Evolutionary conservation across 2,888 invertebrate species (phyloP).

Genomic region (Dendrolimus houi): DNA sequence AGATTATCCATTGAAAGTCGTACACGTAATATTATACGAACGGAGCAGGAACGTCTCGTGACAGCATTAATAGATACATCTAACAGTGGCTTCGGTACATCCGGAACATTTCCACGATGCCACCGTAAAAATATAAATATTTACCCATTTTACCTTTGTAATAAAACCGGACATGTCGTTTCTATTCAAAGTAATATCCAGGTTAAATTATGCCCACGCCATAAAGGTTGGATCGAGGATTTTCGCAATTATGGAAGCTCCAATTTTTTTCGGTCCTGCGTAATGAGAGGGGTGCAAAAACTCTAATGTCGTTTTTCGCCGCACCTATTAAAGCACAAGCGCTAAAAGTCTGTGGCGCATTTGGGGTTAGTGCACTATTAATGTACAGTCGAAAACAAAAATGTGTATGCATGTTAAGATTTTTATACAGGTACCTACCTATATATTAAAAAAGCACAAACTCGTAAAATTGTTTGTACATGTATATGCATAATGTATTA

Average conservation of each 20-base stretch:
- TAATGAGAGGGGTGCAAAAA: constrained; percentile 41
- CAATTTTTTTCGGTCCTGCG: constrained; percentile 37
- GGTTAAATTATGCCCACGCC: constrained; percentile 33
- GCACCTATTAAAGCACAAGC: constrained; percentile 24
- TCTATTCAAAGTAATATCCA: constrained; percentile 33
- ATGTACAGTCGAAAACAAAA: constrained; percentile 21
- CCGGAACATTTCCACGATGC: neutral
- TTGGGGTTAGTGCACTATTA: constrained; percentile 39
- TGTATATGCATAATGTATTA: no score
- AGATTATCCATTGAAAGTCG: constrained; percentile 25
- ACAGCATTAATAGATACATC: constrained; percentile 18
- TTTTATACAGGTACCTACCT: no score
- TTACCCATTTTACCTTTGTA: constrained; percentile 20
- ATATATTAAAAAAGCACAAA: no score
- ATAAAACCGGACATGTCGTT: constrained; percentile 28
- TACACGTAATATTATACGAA: constrained; percentile 23
- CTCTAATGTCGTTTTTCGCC: constrained; percentile 18
- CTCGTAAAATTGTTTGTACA: no score
- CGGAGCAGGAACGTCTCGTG: constrained; percentile 16
- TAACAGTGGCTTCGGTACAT: constrained; percentile 2
- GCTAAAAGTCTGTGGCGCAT: constrained; percentile 28
- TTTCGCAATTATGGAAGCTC: constrained; percentile 38
- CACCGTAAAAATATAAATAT: constrained; percentile 9
- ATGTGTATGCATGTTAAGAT: no score
- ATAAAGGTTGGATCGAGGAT: constrained; percentile 37